Base-by-base conservation (phyloP, 2,888 invertebrate species). In the Bruchidius siliquastri region DNA sequence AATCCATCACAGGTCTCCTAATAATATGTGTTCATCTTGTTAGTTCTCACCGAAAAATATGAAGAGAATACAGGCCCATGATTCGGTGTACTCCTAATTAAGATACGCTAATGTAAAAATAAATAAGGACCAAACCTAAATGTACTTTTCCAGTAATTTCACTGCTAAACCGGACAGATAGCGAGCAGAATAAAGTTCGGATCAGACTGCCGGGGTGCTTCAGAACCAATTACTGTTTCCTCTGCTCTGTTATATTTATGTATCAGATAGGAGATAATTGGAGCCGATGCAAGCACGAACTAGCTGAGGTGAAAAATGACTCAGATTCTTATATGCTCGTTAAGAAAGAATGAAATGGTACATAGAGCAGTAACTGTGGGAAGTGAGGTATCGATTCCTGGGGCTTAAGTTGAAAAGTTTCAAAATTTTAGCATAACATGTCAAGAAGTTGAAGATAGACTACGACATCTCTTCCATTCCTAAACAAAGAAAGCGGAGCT, bases 211-310 rank as follows among this genome's bases (percentile, higher is more conserved):
- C 75, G 76, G 75, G 77, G 79, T 78, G 79, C 76, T 79, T 73
- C 76, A 77, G 75, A 76, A 78, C 78, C 79, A 79, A 79, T 79
- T 79, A 79, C 75, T 78, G 79, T 79, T 79, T 79, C 79, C 79
- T 79, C 76, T 49, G 49, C 76, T 71, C 73, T 76, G 71, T 77
- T 74, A 77, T 79, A 79, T 79, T 79, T 79, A 79, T 79, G 79
- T 78, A 79, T 79, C 77, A 78, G 79, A 79, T 78, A 78, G 73
- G 71, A 73, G 74, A 67, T 73, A 74, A 76, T 75, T 75, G 72
- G 76, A 71, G 18, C 22, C 22, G 49, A 49, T 49, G 49, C 49
- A 49, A 49, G 49, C 49, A 49, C 8, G 49, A 49, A 49, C 8
- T 49, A 49, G 49, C 49, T 49, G 49, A 49, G 49, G 49, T 49